A percentile compares a stretch with the other conserved stretches of the same genome.
phyloP scores from a whole-genome alignment of 2,113 vertebrate genomes.

The Epinephelus fuscoguttatus region DNA sequence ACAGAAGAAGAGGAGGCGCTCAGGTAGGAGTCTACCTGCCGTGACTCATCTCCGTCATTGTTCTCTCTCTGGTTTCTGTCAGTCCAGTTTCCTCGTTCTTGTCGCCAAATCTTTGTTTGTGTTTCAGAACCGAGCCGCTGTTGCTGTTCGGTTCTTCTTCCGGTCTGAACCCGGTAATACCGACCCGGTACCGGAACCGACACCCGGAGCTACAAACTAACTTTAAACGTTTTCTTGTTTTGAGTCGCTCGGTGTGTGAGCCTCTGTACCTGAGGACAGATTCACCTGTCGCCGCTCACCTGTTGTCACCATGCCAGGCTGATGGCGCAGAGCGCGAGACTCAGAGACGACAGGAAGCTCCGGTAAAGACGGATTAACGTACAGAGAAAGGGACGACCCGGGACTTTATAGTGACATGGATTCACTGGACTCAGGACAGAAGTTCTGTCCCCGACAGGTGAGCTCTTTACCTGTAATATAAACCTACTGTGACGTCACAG shows the following conservation, averaged over 20 bases:
- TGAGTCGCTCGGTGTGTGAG: too few species aligned
- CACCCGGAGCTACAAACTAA: background rate
- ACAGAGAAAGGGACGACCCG: background rate
- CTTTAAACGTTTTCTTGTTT: background rate
- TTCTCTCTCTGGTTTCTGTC: background rate
- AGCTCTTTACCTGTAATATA: background rate
- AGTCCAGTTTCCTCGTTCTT: background rate
- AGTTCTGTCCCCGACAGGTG: constrained; percentile 56
- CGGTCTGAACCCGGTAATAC: background rate
- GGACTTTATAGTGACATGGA: constrained; percentile 45
- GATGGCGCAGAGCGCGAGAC: background rate
- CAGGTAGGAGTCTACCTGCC: background rate
- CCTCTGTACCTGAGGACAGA: background rate
- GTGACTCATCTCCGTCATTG: background rate
- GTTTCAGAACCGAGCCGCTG: background rate
- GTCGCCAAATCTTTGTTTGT: background rate
- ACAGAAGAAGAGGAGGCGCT: too few species aligned
- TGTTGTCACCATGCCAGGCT: constrained; percentile 8
- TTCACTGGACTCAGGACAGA: constrained; percentile 43
- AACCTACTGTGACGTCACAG: constrained; percentile 45
- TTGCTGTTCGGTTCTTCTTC: background rate
- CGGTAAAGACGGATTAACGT: too few species aligned
- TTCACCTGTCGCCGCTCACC: constrained; percentile 43
- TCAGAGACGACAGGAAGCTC: background rate
- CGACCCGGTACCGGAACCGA: background rate